Evolutionary conservation across 35 echinoderm and acorn worm genomes (phyloP), one percentile per base, ranked within the genome.

Genomic region (Apostichopus japonicus): DNA sequence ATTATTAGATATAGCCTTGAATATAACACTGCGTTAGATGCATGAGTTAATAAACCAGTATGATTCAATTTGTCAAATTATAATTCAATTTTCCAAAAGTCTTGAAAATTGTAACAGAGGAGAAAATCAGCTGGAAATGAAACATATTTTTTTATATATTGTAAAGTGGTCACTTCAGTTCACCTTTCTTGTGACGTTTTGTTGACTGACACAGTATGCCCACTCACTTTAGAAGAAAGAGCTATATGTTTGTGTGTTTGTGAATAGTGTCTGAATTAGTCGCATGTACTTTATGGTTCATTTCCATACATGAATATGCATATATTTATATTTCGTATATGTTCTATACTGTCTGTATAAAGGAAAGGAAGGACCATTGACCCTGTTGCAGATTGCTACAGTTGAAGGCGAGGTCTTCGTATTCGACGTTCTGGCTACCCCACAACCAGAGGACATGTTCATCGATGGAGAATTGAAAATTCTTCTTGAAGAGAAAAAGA

Each of bases 341-440:
- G 5, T 67, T 67, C 4, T 14, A 67, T 67, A 1, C 11, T 10
- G 2, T 67, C 63, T 67, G 11, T 67, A 67, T 67, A 24, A n/a
- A 90, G 87, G 87, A 5, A 90, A 77, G 54, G 63, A 90, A 17
- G 87, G 87, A 24, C 63, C 87, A 8, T 54, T 90, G 10, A 90
- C 87, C n/a, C 65, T 90, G 23, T 54, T 90, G 10, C 87, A 90
- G 63, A 25, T 90, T 90, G 87, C 21, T 73, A 90, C 87, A 72
- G 71, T 54, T 13, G 87, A 90, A n/a, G 87, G 87, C 11, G 62
- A 76, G 72, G 87, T 76, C 19, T 90, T 72, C 87, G 53, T 90
- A 5, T 90, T 90, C 23, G 87, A 90, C 63, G 71, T 90, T 24
- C 87, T 90, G 24, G 87, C 87, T 24, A 90, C 87, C 7, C 63